phyloP scores from a whole-genome alignment of 2,797 vertebrate species.

The Squalus acanthias region DNA sequence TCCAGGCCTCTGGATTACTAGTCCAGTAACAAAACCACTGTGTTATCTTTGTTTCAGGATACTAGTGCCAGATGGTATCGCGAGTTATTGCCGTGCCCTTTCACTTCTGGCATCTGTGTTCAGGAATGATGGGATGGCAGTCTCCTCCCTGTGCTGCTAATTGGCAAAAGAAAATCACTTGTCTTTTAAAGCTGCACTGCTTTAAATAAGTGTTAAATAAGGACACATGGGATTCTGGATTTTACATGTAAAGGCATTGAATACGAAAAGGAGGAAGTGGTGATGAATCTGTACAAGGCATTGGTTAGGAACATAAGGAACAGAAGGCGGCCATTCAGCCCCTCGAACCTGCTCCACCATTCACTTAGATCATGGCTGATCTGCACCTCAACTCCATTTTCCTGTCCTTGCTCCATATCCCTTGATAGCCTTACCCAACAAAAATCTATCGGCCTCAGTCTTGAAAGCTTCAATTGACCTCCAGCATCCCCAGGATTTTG shows the following conservation, averaged over 20 bases:
- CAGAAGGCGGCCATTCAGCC: not conserved
- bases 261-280: not conserved
- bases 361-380: not conserved
- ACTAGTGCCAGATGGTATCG: not conserved
- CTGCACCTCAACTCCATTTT: not conserved
- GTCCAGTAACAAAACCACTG: too few species aligned
- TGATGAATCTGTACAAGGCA: not conserved
- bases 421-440: not conserved
- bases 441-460: not conserved
- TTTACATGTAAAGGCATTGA: not conserved
- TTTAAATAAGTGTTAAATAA: not conserved
- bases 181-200: not conserved
- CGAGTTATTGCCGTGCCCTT: not conserved
- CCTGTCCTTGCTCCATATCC: not conserved
- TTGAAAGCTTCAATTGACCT: not conserved
- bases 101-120: constrained; percentile 11
- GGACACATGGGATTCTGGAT: not conserved
- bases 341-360: not conserved
- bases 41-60: not conserved
- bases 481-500: not conserved
- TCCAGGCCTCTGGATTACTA: too few species aligned
- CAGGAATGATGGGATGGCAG: not conserved
- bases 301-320: not conserved
- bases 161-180: not conserved
- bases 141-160: not conserved